Conservation (phyloP, 2,797 vertebrate species). For the Brotula barbata region DNA sequence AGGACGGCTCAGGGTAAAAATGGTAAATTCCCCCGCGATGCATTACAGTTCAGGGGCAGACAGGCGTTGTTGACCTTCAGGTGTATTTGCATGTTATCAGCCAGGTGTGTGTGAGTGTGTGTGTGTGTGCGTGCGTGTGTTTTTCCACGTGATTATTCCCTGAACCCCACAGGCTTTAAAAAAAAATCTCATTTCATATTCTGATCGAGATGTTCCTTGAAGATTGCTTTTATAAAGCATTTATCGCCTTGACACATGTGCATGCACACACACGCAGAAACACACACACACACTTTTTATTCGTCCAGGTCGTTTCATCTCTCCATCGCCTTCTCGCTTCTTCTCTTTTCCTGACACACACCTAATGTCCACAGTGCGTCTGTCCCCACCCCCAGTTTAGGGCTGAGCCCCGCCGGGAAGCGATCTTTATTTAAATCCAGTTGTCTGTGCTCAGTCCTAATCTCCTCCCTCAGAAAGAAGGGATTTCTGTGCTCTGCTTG, state of each 20-base stretch:
- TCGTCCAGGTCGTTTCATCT: conserved; percentile 7
- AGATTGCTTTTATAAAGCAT: conserved; percentile 67
- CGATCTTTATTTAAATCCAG: conserved; percentile 76
- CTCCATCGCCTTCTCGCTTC: background rate
- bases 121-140: conserved; percentile 20
- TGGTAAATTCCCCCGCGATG: conserved; percentile 46
- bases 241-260: conserved; percentile 47
- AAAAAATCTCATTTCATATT: conserved; percentile 63
- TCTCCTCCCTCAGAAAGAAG: conserved; percentile 65
- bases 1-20: conserved; percentile 35
- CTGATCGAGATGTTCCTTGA: conserved; percentile 58
- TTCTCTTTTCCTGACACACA: background rate
- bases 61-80: conserved; percentile 69
- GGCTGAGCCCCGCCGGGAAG: conserved; percentile 58
- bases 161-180: conserved; percentile 37
- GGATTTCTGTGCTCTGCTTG: conserved; percentile 50
- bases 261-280: conserved; percentile 19
- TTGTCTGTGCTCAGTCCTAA: conserved; percentile 66
- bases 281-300: conserved; percentile 13
- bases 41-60: conserved; percentile 45
- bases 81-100: conserved; percentile 69
- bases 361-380: conserved; percentile 34
- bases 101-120: conserved; percentile 17
- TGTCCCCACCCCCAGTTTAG: conserved; percentile 51
- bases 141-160: conserved; percentile 52